Evolutionary conservation across 2,113 vertebrate species (phyloP).

Genomic region (Cyprinodon tularosa): DNA sequence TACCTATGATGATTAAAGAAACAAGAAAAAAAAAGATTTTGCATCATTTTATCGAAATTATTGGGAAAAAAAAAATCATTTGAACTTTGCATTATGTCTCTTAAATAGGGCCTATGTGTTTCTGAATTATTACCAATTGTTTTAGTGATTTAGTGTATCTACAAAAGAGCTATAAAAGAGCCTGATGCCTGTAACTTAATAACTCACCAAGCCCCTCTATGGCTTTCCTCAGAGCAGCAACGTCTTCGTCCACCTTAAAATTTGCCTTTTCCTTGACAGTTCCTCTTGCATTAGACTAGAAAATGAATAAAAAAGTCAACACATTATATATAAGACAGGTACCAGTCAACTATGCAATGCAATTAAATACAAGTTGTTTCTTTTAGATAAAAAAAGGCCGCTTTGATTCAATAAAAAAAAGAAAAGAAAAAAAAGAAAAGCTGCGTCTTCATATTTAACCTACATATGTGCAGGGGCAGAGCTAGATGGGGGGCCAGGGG

Average conservation of each 20-base stretch:
- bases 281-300: constrained; percentile 80
- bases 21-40: not conserved
- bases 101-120: not conserved
- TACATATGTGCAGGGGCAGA: too few relatives aligned
- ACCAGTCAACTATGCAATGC: too few relatives aligned
- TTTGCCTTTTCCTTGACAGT: constrained; percentile 79
- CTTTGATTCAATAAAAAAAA: too few relatives aligned
- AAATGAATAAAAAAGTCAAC: not conserved
- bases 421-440: too few relatives aligned
- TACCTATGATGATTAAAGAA: constrained; percentile 74
- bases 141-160: constrained; percentile 4
- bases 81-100: not conserved
- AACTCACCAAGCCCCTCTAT: constrained; percentile 85
- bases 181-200: not conserved
- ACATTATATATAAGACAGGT: too few relatives aligned
- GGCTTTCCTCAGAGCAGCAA: constrained; percentile 80
- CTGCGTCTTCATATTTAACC: too few relatives aligned
- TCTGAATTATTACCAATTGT: not conserved
- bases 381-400: too few relatives aligned
- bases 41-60: not conserved
- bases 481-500: too few relatives aligned
- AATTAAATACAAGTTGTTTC: too few relatives aligned
- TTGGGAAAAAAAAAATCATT: not conserved
- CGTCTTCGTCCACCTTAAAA: constrained; percentile 84
- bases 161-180: not conserved